A percentile compares a stretch with the other conserved stretches of the same genome.
Evolutionary conservation across 2,113 vertebrate species (phyloP).

Genomic region (Ochotona princeps): DNA sequence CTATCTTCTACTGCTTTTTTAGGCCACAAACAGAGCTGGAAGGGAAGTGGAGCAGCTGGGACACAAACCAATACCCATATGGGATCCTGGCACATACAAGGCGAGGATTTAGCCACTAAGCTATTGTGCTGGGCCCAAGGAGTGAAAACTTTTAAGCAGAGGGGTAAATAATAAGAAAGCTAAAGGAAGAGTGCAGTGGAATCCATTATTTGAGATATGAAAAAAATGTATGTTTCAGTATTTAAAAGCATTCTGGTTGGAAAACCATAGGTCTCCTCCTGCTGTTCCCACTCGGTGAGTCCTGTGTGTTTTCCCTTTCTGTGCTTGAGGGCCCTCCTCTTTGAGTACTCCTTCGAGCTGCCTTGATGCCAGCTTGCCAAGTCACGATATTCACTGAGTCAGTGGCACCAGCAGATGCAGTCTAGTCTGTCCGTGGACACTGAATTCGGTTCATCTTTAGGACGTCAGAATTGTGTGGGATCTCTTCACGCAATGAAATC

Average conservation of each 20-base stretch:
- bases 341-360: background rate
- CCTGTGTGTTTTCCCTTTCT: background rate
- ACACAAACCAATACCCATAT: no score
- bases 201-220: background rate
- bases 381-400: background rate
- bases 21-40: no score
- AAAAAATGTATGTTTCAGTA: background rate
- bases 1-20: no score
- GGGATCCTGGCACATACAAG: no score
- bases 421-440: background rate
- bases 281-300: background rate
- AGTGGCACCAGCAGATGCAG: background rate
- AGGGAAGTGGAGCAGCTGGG: no score
- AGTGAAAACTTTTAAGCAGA: background rate
- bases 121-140: no score
- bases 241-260: background rate
- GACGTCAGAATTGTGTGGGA: background rate
- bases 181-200: background rate
- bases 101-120: no score
- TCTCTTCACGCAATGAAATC: background rate
- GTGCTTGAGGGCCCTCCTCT: background rate
- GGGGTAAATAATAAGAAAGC: background rate
- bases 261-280: no score
- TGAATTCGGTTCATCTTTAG: background rate
- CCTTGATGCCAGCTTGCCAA: background rate